Conservation (phyloP, 2,888 invertebrate species). For the Brachypterus glaber region DNA sequence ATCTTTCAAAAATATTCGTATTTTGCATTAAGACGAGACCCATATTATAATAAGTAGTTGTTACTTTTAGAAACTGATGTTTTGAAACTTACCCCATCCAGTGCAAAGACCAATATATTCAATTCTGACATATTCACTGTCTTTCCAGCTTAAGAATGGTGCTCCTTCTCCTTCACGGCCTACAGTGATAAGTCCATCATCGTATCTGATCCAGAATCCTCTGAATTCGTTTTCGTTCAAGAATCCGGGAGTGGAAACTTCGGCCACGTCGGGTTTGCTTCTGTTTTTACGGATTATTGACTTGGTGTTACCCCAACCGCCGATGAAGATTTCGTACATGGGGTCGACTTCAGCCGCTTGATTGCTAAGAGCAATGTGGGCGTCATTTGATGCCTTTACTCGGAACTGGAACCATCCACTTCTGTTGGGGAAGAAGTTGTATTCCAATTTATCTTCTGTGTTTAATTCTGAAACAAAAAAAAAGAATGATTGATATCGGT, state of each 20-base stretch:
- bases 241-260: constrained; percentile 61
- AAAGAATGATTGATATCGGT: constrained; percentile 5
- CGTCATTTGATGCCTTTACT: constrained; percentile 72
- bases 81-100: constrained; percentile 53
- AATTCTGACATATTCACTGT: constrained; percentile 61
- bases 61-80: neutral
- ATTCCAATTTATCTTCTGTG: constrained; percentile 72
- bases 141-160: constrained; percentile 64
- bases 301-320: constrained; percentile 80
- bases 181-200: constrained; percentile 44
- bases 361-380: constrained; percentile 71
- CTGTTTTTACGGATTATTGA: constrained; percentile 72
- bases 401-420: constrained; percentile 66
- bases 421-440: constrained; percentile 67
- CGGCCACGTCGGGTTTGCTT: constrained; percentile 46
- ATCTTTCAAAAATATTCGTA: too few species aligned
- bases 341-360: constrained; percentile 62
- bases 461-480: constrained; percentile 56
- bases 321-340: constrained; percentile 80
- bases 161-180: constrained; percentile 52
- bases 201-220: constrained; percentile 75
- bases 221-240: constrained; percentile 65
- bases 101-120: constrained; percentile 73
- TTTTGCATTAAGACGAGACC: too few species aligned
- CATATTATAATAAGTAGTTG: neutral